Conservation (phyloP, 2,888 invertebrate species). For the Leucophenga montana region DNA sequence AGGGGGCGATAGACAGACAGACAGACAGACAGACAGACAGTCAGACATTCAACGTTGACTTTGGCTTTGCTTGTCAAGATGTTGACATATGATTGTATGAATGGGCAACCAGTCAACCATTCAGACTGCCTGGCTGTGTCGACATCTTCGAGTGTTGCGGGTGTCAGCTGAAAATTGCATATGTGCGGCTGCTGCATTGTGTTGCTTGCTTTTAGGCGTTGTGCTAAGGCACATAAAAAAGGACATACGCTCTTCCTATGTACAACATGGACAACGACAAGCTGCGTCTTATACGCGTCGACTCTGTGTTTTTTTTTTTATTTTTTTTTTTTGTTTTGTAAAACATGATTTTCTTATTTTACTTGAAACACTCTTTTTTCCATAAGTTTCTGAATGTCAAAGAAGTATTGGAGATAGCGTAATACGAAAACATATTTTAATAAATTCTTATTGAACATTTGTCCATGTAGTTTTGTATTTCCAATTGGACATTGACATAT, state of each 20-base stretch:
- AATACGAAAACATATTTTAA: slow-evolving; percentile 20
- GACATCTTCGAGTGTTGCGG: slow-evolving; percentile 32
- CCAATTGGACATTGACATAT: slow-evolving; percentile 6
- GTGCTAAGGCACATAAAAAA: not conserved
- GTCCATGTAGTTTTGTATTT: slow-evolving; percentile 14
- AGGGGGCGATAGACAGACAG: slow-evolving; percentile 30
- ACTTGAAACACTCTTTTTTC: slow-evolving; percentile 1
- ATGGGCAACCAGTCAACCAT: slow-evolving; percentile 3
- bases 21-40: slow-evolving; percentile 29
- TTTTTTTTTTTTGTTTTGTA: not conserved
- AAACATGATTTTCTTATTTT: not conserved
- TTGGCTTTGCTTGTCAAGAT: slow-evolving; percentile 24
- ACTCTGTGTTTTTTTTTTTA: too few relatives aligned
- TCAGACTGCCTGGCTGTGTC: not conserved
- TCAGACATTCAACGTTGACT: slow-evolving; percentile 24
- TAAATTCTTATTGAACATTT: slow-evolving; percentile 23
- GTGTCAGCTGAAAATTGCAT: slow-evolving; percentile 53
- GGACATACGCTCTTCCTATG: not conserved
- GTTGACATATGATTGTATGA: slow-evolving; percentile 26
- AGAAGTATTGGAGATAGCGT: too few relatives aligned
- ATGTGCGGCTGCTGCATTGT: slow-evolving; percentile 34
- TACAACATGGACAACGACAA: not conserved
- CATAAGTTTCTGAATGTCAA: slow-evolving; percentile 1
- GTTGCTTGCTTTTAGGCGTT: not conserved
- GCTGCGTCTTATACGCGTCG: not conserved